These are phyloP conservation scores for Invenusta paracnida DNA, from an alignment of 2,888 invertebrate genomes.

Conservation along the genomic window DNA sequence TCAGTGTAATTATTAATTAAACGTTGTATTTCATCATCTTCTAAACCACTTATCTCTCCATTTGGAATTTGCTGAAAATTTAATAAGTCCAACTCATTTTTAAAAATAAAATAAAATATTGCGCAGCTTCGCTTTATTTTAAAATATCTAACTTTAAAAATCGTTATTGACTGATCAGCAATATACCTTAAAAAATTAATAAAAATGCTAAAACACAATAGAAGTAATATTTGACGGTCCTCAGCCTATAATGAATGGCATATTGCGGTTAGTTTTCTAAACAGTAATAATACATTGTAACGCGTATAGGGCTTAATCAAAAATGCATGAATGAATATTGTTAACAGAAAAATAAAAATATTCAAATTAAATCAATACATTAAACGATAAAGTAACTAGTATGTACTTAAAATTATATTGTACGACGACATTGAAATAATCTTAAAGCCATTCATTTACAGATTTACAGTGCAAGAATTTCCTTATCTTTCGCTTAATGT, in stretches of 20 bases:
- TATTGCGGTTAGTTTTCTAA: background rate
- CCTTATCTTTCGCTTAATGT: too few species aligned
- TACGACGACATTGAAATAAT: too few species aligned
- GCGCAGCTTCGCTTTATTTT: background rate
- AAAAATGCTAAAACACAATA: background rate
- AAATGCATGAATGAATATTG: too few species aligned
- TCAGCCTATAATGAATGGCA: background rate
- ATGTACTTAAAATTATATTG: too few species aligned
- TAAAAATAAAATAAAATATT: background rate
- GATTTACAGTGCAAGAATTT: too few species aligned
- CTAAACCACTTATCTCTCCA: slow-evolving; percentile 18
- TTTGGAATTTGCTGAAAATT: slow-evolving; percentile 16
- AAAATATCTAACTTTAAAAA: background rate
- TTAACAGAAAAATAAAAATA: too few species aligned
- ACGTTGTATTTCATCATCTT: slow-evolving; percentile 16
- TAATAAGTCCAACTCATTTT: background rate
- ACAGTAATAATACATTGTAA: background rate
- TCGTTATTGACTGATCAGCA: background rate
- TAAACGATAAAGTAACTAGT: too few species aligned
- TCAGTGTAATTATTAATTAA: slow-evolving; percentile 22
- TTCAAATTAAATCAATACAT: too few species aligned
- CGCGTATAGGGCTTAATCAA: too few species aligned
- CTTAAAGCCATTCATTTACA: too few species aligned
- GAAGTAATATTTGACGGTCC: background rate
- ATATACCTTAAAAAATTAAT: background rate